Conservation (phyloP, 2,113 vertebrate species). For the Suncus etruscus region DNA sequence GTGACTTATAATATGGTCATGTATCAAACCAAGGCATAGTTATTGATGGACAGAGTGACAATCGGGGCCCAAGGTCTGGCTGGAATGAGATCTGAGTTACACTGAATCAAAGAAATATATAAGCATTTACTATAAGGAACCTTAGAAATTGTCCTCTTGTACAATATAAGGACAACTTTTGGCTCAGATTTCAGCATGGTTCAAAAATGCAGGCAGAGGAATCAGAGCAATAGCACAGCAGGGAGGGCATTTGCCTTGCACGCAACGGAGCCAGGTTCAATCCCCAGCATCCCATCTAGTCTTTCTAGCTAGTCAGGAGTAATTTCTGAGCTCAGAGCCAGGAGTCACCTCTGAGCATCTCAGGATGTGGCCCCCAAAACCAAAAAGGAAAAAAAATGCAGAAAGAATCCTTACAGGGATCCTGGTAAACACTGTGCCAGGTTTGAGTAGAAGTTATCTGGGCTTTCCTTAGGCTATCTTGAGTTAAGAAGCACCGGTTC, state of each 20-base stretch:
- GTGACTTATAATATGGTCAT: background rate
- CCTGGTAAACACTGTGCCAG: background rate
- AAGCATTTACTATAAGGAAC: background rate
- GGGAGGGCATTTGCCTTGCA: no score
- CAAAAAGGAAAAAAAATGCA: background rate
- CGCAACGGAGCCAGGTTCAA: no score
- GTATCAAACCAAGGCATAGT: slow-evolving; percentile 2
- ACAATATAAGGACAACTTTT: slow-evolving; percentile 22
- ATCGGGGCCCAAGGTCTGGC: background rate
- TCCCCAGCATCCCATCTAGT: no score
- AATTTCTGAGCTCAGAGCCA: no score
- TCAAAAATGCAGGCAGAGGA: background rate
- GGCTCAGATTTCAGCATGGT: slow-evolving; percentile 31
- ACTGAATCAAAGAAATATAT: background rate
- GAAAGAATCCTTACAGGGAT: background rate
- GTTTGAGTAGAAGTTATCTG: background rate
- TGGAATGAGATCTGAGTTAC: background rate
- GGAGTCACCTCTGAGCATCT: no score
- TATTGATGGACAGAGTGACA: background rate
- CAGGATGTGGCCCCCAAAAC: no score
- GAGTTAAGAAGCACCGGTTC: background rate
- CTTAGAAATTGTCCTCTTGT: background rate
- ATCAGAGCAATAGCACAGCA: no score
- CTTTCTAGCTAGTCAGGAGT: no score
- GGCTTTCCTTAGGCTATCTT: background rate